Conservation (phyloP, 2,797 vertebrate species). For the Phalloptychus januarius region DNA sequence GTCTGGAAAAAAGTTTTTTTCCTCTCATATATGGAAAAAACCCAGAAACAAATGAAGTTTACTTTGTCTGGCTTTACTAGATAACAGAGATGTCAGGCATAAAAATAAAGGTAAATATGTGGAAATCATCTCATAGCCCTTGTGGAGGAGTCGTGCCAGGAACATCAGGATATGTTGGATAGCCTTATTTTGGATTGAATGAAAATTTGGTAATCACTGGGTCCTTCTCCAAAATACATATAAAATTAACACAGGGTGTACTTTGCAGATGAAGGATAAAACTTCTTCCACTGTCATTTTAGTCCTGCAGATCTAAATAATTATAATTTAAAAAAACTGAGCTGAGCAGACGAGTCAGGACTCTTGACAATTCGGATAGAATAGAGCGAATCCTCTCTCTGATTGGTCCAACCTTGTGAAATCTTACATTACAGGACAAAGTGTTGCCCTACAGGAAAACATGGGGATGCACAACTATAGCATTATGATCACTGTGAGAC, state of each 20-base stretch:
- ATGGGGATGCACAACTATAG: neutral
- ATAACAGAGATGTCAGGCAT: too few relatives aligned
- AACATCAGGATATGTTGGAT: neutral
- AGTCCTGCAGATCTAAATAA: neutral
- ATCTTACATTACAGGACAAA: too few relatives aligned
- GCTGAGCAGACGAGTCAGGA: neutral
- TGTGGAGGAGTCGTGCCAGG: neutral
- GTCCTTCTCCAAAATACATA: neutral
- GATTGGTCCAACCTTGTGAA: neutral
- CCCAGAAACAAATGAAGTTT: neutral
- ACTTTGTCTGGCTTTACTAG: neutral
- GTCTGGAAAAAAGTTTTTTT: neutral
- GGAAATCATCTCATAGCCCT: neutral
- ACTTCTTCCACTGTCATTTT: neutral
- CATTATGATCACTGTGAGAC: neutral
- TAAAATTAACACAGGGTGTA: neutral
- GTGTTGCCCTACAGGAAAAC: too few relatives aligned
- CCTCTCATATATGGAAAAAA: neutral
- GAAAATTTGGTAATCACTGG: neutral
- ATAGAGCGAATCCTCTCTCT: neutral
- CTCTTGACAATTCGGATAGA: neutral
- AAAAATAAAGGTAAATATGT: neutral
- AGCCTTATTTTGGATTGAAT: neutral
- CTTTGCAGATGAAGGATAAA: neutral
- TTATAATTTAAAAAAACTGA: neutral